These are phyloP conservation scores for Sebastes itinus DNA, from an alignment of 2,797 vertebrate genomes.

Conservation along the genomic window DNA sequence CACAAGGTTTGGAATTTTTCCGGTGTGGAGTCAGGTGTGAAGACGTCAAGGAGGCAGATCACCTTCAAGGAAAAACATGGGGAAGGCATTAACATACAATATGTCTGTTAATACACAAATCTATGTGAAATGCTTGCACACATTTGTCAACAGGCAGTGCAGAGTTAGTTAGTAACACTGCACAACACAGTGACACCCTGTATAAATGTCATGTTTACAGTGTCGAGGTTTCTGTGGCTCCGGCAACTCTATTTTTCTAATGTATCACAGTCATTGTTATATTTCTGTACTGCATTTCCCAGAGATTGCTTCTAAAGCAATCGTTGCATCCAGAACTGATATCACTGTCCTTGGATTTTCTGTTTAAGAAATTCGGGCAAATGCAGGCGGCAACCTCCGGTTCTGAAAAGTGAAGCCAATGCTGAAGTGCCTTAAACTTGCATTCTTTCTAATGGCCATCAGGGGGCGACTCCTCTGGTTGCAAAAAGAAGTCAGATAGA, in stretches of 20 bases:
- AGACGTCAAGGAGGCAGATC: constrained; percentile 86
- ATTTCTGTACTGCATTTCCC: not conserved
- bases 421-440: not conserved
- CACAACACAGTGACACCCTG: not conserved
- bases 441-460: not conserved
- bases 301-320: not conserved
- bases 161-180: not conserved
- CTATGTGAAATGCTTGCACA: not conserved
- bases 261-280: not conserved
- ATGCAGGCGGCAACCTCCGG: not conserved
- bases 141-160: not conserved
- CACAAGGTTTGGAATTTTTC: constrained; percentile 89
- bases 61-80: constrained; percentile 71
- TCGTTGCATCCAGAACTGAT: not conserved
- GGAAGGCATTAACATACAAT: not conserved
- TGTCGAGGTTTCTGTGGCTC: not conserved
- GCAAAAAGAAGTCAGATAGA: not conserved
- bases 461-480: not conserved
- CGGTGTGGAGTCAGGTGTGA: constrained; percentile 83
- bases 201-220: not conserved
- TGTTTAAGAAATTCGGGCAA: not conserved
- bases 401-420: no score
- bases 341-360: not conserved
- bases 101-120: not conserved
- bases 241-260: not conserved